Evolutionary conservation across 2,888 invertebrate species (phyloP).

Genomic region (Hyposoter didymator): DNA sequence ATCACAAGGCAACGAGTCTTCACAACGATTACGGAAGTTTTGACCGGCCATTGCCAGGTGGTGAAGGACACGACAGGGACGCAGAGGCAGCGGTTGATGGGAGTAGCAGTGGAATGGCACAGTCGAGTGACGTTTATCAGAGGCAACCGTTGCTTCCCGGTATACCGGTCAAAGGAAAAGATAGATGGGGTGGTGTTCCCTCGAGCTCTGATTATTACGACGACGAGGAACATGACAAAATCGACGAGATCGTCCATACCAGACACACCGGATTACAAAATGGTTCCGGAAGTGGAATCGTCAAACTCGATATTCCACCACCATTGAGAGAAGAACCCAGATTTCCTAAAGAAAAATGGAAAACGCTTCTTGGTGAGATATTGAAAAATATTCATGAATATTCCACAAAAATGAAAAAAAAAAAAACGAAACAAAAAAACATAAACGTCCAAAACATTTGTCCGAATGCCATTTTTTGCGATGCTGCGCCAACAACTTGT

Average conservation of each 20-base stretch:
- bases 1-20: conserved; percentile 86
- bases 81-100: conserved; percentile 84
- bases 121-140: conserved; percentile 86
- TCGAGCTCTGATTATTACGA: conserved; percentile 84
- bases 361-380: conserved; percentile 88
- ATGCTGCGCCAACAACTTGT: not conserved
- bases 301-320: conserved; percentile 88
- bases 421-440: not conserved
- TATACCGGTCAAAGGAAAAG: conserved; percentile 83
- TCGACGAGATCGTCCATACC: conserved; percentile 80
- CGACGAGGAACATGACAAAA: conserved; percentile 85
- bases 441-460: not conserved
- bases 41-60: conserved; percentile 83
- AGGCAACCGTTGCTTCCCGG: conserved; percentile 86
- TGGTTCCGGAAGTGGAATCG: conserved; percentile 84
- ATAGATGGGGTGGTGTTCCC: conserved; percentile 84
- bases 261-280: conserved; percentile 79
- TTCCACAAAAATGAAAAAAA: not conserved
- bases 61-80: conserved; percentile 80
- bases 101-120: conserved; percentile 82
- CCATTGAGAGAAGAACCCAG: conserved; percentile 90
- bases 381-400: not conserved
- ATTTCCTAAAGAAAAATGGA: conserved; percentile 94
- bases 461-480: not conserved
- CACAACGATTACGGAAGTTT: conserved; percentile 88